Evolutionary conservation across 35 echinoderm and acorn worm species (phyloP), one percentile per base, ranked within the genome.

Genomic region (Heliocidaris erythrogramma): DNA sequence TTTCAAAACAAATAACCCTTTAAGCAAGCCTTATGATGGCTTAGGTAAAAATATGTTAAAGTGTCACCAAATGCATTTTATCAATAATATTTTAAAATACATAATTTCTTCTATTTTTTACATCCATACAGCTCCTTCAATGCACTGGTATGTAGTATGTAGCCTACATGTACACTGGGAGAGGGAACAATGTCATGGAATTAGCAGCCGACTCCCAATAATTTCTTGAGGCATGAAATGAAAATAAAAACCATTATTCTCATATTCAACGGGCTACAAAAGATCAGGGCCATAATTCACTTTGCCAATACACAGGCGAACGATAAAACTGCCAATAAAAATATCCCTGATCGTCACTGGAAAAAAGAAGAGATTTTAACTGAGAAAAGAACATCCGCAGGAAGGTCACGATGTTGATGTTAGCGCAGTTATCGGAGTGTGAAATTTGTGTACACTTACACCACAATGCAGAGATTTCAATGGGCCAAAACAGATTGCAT

Each of bases 361-460:
- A 56, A 56, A 78, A 78, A 78, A 78, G 27, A 78, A 6, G 65
- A n/a, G 21, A 78, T 78, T 78, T 78, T 27, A 78, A 78, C 65
- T 78, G 65, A 78, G 65, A 78, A 78, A 78, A 78, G 65, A 78
- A 78, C 65, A 78, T 78, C 65, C 65, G 65, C 65, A 47, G 87
- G 91, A 92, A 92, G 91, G 91, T 92, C 91, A 92, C 27, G 48
- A 92, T 92, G 91, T 92, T 92, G 91, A 92, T 92, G 91, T 92
- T 92, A 59, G 49, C 9, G 91, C 31, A 92, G 91, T 92, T 59
- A 92, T 49, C 48, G 91, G 91, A 59, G 91, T 92, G 91, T 92
- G 91, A 92, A 92, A 92, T 92, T 92, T 92, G 91, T 92, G 91
- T 92, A 92, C 91, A 92, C 91, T 92, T 92, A 92, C 50, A 50